Percentiles rank a stretch among this genome's conserved stretches.
phyloP scores from a whole-genome alignment of 2,797 vertebrate species.

The Phaenicophaeus curvirostris region DNA sequence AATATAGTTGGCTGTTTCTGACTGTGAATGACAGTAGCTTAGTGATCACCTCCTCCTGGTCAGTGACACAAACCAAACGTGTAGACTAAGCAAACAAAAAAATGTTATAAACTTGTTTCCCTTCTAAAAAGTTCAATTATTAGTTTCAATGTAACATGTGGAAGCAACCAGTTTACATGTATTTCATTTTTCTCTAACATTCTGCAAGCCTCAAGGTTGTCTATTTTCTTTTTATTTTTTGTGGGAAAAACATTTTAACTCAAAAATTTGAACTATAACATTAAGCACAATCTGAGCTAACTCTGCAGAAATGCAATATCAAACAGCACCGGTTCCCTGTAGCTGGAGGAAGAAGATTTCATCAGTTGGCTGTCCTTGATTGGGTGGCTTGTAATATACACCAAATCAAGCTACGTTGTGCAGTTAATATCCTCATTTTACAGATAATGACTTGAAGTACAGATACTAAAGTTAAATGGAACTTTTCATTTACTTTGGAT shows the following conservation, averaged over 20 bases:
- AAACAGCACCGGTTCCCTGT: too few species aligned
- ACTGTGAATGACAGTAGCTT: background rate
- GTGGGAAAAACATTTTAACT: background rate
- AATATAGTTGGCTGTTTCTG: background rate
- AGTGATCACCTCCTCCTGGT: background rate
- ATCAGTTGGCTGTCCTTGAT: too few species aligned
- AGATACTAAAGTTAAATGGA: background rate
- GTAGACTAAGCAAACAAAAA: background rate
- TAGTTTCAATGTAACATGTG: background rate
- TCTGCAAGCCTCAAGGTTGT: background rate
- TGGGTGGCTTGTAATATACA: too few species aligned
- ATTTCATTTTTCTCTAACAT: background rate
- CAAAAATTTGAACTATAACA: background rate
- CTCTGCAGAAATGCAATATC: too few species aligned
- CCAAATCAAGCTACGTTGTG: too few species aligned
- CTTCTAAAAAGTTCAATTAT: background rate
- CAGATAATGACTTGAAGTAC: too few species aligned
- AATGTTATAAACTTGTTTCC: background rate
- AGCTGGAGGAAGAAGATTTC: too few species aligned
- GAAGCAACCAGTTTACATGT: background rate
- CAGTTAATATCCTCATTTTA: too few species aligned
- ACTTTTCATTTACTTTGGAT: background rate
- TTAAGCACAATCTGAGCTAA: background rate
- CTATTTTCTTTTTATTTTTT: background rate
- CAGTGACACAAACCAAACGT: background rate